Percentiles rank a stretch among this genome's conserved stretches.
Conservation (phyloP, 2,113 vertebrate genomes). For the Ptilorrhoa leucosticta region DNA sequence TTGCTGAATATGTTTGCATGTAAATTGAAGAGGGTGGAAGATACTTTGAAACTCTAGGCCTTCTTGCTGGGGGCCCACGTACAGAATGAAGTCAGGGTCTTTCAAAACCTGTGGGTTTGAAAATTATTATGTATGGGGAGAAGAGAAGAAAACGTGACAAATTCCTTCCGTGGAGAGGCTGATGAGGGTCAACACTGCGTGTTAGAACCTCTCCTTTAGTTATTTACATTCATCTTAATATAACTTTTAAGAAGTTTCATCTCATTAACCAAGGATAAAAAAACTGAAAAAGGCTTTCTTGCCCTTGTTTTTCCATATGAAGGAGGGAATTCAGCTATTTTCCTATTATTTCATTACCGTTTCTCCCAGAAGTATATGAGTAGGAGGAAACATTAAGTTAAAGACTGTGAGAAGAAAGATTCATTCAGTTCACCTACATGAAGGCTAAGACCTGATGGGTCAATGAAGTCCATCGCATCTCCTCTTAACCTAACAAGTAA, state of each 20-base stretch:
- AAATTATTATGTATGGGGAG: neutral
- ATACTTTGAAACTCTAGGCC: neutral
- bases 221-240: neutral
- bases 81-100: neutral
- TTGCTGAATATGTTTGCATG: neutral
- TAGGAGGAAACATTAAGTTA: neutral
- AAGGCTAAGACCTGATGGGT: neutral
- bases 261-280: neutral
- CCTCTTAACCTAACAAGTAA: neutral
- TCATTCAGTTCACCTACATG: neutral
- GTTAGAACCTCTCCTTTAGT: neutral
- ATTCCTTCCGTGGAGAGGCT: neutral
- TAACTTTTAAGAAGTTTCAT: neutral
- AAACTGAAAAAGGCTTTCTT: neutral
- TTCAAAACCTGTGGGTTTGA: neutral
- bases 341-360: neutral
- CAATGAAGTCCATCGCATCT: neutral
- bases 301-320: neutral
- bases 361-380: neutral
- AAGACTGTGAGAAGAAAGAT: neutral
- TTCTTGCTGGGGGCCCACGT: neutral
- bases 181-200: neutral
- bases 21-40: neutral
- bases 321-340: neutral
- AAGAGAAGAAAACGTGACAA: neutral